Base-by-base conservation (phyloP, 1,140 invertebrate species). In the Lepidostoma basale region DNA sequence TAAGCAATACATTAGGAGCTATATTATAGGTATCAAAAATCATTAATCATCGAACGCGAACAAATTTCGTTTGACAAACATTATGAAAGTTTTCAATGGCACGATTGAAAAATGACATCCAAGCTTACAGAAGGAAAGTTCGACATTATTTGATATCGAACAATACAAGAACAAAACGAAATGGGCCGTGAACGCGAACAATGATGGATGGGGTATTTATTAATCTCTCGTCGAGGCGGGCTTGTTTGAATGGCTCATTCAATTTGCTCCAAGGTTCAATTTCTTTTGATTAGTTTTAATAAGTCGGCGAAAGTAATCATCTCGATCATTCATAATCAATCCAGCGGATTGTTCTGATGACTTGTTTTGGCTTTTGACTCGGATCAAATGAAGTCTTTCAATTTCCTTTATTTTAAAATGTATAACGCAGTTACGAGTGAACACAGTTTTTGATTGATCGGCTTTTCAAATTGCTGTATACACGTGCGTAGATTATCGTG, bases 221-320 rank as follows among this genome's bases (percentile, higher is more conserved):
- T 30, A 28, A 54, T 14, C 20, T 14, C 10, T 26, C 4, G n/a
- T n/a, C 20, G 49, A 54, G 20, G 49, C n/a, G 14, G 12, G 0
- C 10, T 30, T 8, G 26, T 20, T 9, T 20, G n/a, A 26, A 28
- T 16, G 9, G 25, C 12, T 12, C 10, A 26, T 26, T 28, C 12
- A 26, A 54, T 28, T 54, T 14, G 14, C 1, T 12, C n/a, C 26
- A 1, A 10, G 23, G 23, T 30, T 20, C 25, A 54, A 2, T 54
- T 54, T 54, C 49, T 54, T 54, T 54, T 54, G 23, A 54, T 28
- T 54, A 28, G 49, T 54, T 54, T 52, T 54, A 28, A 54, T 54
- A 28, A 54, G 49, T 22, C 20, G 25, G 14, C 28, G n/a, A 54
- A 54, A 54, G 26, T 54, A 54, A 54, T 54, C 16, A 54, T 54